Conservation (phyloP, 2,797 vertebrate species). For the Sebastes paucispinis region DNA sequence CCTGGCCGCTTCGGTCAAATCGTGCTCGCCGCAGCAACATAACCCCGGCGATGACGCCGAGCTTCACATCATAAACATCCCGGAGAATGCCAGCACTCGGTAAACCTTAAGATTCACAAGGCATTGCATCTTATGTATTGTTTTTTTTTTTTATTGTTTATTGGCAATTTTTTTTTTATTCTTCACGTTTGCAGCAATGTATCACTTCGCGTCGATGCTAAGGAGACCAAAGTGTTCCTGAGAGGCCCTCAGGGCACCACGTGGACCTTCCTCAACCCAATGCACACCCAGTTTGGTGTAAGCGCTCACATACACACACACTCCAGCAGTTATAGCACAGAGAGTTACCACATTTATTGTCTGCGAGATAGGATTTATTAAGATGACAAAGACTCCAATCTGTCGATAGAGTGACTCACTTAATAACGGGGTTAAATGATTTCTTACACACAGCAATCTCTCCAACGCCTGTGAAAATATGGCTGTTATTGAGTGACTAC, state of each 20-base stretch:
- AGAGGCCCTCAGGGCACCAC: slow-evolving; percentile 77
- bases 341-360: background rate
- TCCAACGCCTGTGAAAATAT: background rate
- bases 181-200: slow-evolving; percentile 71
- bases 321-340: background rate
- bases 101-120: slow-evolving; percentile 48
- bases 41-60: slow-evolving; percentile 3
- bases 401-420: background rate
- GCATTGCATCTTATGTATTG: background rate
- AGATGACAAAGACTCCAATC: background rate
- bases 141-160: background rate
- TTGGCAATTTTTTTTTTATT: background rate
- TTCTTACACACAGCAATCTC: background rate
- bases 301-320: slow-evolving; percentile 33
- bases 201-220: slow-evolving; percentile 37
- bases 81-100: slow-evolving; percentile 61
- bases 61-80: slow-evolving; percentile 83
- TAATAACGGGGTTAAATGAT: background rate
- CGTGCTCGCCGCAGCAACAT: slow-evolving; percentile 55
- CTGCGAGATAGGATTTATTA: background rate
- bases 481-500: background rate
- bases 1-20: slow-evolving; percentile 12
- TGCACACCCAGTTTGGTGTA: slow-evolving; percentile 46
- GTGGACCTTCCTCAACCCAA: slow-evolving; percentile 67
- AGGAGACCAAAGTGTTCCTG: slow-evolving; percentile 58